phyloP scores from a whole-genome alignment of 2,113 vertebrate species.

The Plecotus auritus region DNA sequence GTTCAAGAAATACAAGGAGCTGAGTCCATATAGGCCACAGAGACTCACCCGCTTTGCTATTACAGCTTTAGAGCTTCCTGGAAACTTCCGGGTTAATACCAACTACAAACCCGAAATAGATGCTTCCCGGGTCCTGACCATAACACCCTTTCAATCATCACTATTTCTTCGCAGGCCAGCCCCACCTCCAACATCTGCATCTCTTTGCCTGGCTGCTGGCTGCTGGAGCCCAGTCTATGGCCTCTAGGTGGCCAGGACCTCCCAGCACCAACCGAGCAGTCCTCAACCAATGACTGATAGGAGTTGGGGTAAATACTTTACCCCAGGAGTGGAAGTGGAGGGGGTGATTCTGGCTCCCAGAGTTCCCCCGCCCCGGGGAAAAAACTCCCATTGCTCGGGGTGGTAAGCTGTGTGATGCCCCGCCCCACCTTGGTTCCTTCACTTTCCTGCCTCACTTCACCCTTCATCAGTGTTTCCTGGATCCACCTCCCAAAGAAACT shows the following conservation, averaged over 20 bases:
- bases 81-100: neutral
- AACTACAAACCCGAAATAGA: neutral
- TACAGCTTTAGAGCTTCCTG: neutral
- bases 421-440: neutral
- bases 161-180: neutral
- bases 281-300: neutral
- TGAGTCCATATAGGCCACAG: fast-evolving
- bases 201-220: neutral
- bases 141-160: neutral
- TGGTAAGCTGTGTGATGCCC: no score
- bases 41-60: neutral
- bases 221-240: neutral
- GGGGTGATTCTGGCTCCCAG: neutral
- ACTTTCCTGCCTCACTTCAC: neutral
- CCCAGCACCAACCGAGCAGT: neutral
- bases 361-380: no score
- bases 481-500: neutral
- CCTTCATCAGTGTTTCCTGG: neutral
- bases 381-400: fast-evolving
- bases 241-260: neutral
- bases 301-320: fast-evolving
- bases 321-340: neutral
- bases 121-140: neutral
- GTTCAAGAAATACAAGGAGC: neutral
- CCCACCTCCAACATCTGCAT: neutral